Percentiles rank a stretch among this genome's conserved stretches.
phyloP scores from a whole-genome alignment of 1,140 invertebrate genomes.

The Telenomus remus region DNA sequence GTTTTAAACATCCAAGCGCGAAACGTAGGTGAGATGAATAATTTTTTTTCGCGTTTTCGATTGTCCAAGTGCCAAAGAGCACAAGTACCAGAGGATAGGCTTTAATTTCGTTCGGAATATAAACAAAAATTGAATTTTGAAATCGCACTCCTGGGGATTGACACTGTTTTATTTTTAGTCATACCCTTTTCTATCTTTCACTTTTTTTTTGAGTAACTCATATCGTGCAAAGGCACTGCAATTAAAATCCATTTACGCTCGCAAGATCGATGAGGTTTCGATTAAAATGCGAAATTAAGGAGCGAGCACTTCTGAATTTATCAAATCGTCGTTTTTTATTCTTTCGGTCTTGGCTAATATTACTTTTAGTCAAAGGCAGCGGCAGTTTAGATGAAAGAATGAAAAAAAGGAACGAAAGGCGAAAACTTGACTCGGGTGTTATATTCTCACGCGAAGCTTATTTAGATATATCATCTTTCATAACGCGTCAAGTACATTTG shows the following conservation, averaged over 20 bases:
- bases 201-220: neutral
- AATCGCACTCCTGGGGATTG: neutral
- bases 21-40: constrained; percentile 1
- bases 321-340: constrained; percentile 19
- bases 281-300: constrained; percentile 16
- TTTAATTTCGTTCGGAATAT: constrained; percentile 27
- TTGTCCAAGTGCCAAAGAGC: constrained; percentile 9
- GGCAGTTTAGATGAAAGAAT: too few species aligned
- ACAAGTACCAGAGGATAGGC: constrained; percentile 5
- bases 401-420: too few species aligned
- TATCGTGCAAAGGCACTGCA: neutral
- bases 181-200: too few species aligned
- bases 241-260: neutral
- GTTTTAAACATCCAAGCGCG: constrained; percentile 21
- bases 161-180: neutral
- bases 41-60: constrained; percentile 7
- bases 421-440: neutral
- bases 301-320: constrained; percentile 1
- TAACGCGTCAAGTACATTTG: constrained; percentile 35
- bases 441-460: constrained; percentile 18
- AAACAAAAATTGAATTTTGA: constrained; percentile 19
- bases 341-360: neutral
- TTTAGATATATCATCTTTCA: constrained; percentile 31
- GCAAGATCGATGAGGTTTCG: constrained; percentile 16
- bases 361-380: neutral